Evolutionary conservation across 2,797 vertebrate genomes (phyloP), one percentile per base, ranked within the genome.

Genomic region (Lepilemur ruficaudatus): DNA sequence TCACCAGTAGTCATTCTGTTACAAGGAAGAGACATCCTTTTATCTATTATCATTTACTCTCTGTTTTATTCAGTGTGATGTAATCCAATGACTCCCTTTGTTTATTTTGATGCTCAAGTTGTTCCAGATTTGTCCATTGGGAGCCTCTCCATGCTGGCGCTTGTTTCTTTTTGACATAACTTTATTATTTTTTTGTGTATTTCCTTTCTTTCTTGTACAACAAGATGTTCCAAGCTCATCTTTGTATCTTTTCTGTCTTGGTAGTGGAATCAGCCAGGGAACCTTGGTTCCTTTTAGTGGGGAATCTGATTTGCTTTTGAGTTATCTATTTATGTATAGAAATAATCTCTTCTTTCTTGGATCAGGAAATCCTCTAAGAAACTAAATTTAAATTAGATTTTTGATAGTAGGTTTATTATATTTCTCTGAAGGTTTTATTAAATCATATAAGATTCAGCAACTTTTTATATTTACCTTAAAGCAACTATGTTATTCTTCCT

Each of bases 361-460:
- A 57, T 95, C 38, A 93, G 67, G 22, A 82, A 25, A 89, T 89
- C 59, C 46, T 76, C 11, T 81, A 52, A 94, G 48, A 89, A 93
- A 85, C 11, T 72, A 52, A 87, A 85, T 88, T 96, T 89, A 93
- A 95, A 46, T 89, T 89, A 72, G 52, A 80, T 89, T 89, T 95
- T 85, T 79, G 80, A 52, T 96, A 70, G 35, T 96, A 67, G 61
- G 32, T 86, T 95, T 95, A 35, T 94, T 95, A 35, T 93, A 84
- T 75, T 94, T 95, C 35, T 88, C 7, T 91, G 82, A 89, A 80
- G 25, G 61, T 88, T 94, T 76, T 95, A 17, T 87, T 63, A 89
- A 95, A 46, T n/a, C 87, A 67, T 2, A 4, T 80, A 76, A 96
- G 83, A 75, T 38, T 80, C 46, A 85, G 12, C 48, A 78, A 10